A percentile compares a stretch with the other conserved stretches of the same genome.
These are phyloP conservation scores for Morelia viridis DNA, from an alignment of 2,797 vertebrate genomes.

Conservation along the genomic window DNA sequence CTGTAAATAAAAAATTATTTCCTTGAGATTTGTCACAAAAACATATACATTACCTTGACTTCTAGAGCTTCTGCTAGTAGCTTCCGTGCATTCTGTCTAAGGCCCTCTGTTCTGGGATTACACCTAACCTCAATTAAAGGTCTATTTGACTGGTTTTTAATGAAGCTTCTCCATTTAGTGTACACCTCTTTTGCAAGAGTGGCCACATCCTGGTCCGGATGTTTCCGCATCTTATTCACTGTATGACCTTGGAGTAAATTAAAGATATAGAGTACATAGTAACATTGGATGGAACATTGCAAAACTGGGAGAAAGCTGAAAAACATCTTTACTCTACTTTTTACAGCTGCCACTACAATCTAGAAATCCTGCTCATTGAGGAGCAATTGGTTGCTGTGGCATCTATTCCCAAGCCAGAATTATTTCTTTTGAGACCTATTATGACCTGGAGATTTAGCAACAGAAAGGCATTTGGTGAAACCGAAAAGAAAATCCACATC, in stretches of 20 bases:
- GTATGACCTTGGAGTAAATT: slow-evolving; percentile 76
- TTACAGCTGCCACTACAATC: neutral
- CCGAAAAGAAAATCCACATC: neutral
- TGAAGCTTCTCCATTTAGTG: slow-evolving; percentile 85
- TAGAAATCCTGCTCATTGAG: neutral
- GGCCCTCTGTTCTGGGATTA: slow-evolving; percentile 84
- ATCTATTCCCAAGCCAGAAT: neutral
- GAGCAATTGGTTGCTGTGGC: neutral
- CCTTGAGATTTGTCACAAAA: neutral
- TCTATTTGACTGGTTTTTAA: slow-evolving; percentile 84
- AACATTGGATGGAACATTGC: neutral
- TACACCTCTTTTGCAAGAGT: slow-evolving; percentile 82
- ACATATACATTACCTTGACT: slow-evolving; percentile 79
- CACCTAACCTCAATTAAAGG: slow-evolving; percentile 90
- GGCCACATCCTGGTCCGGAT: slow-evolving; percentile 83
- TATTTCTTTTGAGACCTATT: neutral
- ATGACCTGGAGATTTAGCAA: neutral
- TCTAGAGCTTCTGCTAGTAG: slow-evolving; percentile 85
- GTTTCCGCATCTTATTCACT: slow-evolving; percentile 86
- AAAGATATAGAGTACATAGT: neutral
- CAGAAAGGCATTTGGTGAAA: neutral
- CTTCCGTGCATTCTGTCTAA: slow-evolving; percentile 84
- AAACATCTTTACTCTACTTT: neutral
- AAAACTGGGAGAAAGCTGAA: neutral
- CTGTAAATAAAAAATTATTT: neutral